Conservation (phyloP, 64 coral and sea anemone species). For the Porites australiensis region DNA sequence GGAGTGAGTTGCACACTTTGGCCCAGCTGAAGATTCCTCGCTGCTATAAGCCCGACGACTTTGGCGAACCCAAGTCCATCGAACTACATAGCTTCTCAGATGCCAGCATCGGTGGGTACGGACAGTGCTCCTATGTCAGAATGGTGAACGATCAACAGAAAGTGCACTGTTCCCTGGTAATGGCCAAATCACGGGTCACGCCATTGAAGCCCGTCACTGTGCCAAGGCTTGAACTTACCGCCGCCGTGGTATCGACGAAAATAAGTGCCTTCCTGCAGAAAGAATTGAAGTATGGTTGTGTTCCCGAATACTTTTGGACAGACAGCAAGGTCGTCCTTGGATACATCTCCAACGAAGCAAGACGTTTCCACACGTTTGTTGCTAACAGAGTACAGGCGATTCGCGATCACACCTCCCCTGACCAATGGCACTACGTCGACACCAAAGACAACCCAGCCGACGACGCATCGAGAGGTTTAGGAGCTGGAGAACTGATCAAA, state of each 20-base stretch:
- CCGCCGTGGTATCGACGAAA: background rate
- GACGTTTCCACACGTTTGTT: constrained; percentile 24
- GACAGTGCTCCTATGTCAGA: constrained; percentile 61
- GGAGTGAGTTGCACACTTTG: background rate
- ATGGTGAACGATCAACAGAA: background rate
- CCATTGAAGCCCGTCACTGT: constrained; percentile 1
- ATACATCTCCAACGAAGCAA: constrained; percentile 35
- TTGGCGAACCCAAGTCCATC: constrained; percentile 1
- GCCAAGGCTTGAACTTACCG: background rate
- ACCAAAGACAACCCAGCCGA: constrained; percentile 31
- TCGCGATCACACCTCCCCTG: background rate
- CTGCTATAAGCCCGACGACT: constrained; percentile 51
- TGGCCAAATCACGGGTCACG: constrained; percentile 30
- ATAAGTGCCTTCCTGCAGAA: constrained; percentile 20
- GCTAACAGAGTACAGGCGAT: constrained; percentile 29
- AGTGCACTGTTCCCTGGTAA: constrained; percentile 16
- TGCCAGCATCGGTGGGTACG: constrained; percentile 31
- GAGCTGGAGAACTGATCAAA: background rate
- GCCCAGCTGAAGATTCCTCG: constrained; percentile 23
- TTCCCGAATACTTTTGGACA: constrained; percentile 7
- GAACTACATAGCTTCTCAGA: constrained; percentile 68
- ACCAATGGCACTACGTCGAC: constrained; percentile 19
- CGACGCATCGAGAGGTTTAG: constrained; percentile 13
- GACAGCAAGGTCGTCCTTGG: constrained; percentile 48
- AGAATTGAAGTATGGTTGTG: background rate